Evolutionary conservation across 2,888 invertebrate genomes (phyloP).

Genomic region (Uropetala carovei): DNA sequence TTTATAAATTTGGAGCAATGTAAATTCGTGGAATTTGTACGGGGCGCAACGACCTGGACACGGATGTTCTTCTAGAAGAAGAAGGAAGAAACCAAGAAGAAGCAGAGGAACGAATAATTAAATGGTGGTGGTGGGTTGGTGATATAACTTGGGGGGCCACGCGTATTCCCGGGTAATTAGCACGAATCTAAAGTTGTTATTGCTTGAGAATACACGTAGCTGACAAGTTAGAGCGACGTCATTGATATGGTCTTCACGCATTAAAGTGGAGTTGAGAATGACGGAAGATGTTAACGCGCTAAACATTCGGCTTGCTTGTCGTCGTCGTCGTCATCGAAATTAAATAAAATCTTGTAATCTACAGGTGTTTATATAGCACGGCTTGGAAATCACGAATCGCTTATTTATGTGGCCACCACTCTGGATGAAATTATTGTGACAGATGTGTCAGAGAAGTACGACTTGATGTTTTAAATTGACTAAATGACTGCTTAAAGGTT

Average conservation of each 20-base stretch:
- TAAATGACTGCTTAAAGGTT: no score
- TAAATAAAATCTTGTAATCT: no score
- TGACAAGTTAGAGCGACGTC: constrained; percentile 80
- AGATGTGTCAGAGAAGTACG: no score
- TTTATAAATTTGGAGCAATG: background rate
- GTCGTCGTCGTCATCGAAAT: background rate
- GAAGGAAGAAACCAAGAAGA: background rate
- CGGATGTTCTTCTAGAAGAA: background rate
- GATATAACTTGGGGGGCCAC: constrained; percentile 86
- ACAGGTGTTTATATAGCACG: background rate
- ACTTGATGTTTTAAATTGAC: no score
- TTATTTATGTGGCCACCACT: background rate
- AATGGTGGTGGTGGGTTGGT: constrained; percentile 60
- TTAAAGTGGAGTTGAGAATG: background rate
- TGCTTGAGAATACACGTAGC: constrained; percentile 99
- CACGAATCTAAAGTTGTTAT: constrained; percentile 96
- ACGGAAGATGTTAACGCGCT: background rate
- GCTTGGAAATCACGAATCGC: background rate
- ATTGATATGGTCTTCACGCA: background rate
- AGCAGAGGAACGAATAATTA: background rate
- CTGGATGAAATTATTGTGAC: constrained; percentile 33
- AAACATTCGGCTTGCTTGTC: background rate
- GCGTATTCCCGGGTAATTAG: constrained; percentile 99
- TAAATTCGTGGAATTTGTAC: background rate
- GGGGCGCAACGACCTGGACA: background rate